Evolutionary conservation across 2,113 vertebrate species (phyloP).

Genomic region (Bujurquina vittata): DNA sequence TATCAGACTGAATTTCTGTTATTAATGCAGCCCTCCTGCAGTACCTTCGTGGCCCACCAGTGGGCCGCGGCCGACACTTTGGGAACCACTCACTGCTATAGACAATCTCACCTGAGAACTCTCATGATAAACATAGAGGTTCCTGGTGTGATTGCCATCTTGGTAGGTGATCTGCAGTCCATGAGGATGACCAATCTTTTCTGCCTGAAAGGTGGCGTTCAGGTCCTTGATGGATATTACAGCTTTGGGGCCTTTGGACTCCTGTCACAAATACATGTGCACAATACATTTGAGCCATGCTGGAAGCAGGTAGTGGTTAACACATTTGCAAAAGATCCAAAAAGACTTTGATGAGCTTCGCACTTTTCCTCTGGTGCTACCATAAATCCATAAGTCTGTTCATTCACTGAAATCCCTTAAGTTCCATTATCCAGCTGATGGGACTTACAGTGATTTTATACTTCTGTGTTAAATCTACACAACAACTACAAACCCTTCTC

Average conservation of each 20-base stretch:
- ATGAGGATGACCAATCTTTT: constrained; percentile 86
- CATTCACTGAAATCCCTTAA: no score
- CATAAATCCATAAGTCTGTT: no score
- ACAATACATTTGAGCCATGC: not conserved
- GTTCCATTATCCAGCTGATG: no score
- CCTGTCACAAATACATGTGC: constrained; percentile 56
- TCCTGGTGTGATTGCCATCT: constrained; percentile 80
- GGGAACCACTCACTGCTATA: not conserved
- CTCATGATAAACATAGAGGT: constrained; percentile 90
- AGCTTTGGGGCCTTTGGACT: constrained; percentile 87
- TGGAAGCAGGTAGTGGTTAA: not conserved
- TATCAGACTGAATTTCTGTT: no score
- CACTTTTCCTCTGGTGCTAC: no score
- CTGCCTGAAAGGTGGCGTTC: constrained; percentile 90
- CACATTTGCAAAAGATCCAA: not conserved
- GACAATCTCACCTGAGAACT: constrained; percentile 82
- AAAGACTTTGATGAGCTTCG: no score
- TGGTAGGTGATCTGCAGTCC: constrained; percentile 91
- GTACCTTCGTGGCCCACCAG: no score
- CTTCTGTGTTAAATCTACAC: no score
- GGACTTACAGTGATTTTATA: no score
- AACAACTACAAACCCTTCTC: not conserved
- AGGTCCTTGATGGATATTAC: constrained; percentile 85
- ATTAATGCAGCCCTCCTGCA: no score
- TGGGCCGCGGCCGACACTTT: no score